phyloP scores from a whole-genome alignment of 2,888 invertebrate species.

The Mythimna pallens region DNA sequence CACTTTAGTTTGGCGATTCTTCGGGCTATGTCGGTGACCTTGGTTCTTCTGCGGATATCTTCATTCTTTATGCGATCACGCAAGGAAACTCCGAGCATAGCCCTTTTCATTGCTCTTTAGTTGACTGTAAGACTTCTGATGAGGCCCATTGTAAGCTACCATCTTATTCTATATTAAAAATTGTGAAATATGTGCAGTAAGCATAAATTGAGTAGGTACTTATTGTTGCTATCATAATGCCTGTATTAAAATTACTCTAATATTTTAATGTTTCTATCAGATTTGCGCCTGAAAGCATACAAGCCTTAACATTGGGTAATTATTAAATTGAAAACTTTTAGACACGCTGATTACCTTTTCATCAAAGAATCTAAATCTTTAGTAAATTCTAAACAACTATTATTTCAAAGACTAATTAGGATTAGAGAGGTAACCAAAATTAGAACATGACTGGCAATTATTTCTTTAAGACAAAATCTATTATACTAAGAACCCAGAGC shows the following conservation, averaged over 20 bases:
- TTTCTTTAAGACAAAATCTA: background rate
- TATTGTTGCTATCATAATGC: background rate
- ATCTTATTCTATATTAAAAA: too few species aligned
- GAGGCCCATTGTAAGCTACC: too few species aligned
- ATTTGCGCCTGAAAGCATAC: background rate
- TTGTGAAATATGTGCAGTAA: too few species aligned
- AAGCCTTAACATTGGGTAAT: background rate
- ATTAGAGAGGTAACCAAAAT: background rate
- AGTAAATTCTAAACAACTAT: conserved; percentile 2
- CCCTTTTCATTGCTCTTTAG: too few species aligned
- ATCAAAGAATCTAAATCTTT: background rate
- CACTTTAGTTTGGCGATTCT: too few species aligned
- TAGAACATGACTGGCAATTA: conserved; percentile 1
- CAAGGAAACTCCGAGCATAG: too few species aligned
- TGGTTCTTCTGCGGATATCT: too few species aligned
- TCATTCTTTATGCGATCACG: too few species aligned
- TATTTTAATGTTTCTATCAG: conserved; percentile 1
- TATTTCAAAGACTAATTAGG: background rate
- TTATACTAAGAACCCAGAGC: too few species aligned
- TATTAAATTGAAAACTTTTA: background rate
- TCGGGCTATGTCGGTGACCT: too few species aligned
- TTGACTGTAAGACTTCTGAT: too few species aligned
- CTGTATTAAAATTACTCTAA: background rate
- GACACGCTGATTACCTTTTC: background rate
- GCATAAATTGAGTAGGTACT: background rate